Conservation (phyloP, 2,888 invertebrate genomes). For the Amphipyra berbera region DNA sequence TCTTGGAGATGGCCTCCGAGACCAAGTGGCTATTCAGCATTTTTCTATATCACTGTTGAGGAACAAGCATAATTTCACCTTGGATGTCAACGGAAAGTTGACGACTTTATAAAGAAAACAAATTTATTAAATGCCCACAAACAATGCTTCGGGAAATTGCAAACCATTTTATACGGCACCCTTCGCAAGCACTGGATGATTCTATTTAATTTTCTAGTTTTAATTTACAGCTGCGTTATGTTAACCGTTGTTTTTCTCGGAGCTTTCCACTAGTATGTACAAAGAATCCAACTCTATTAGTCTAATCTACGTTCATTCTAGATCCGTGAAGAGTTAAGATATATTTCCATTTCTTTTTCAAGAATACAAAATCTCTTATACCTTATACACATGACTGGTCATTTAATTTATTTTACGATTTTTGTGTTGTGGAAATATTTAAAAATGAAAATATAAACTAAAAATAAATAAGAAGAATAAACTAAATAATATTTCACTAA, state of each 20-base stretch:
- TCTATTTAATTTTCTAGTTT: background rate
- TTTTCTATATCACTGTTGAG: slow-evolving; percentile 73
- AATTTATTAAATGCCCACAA: background rate
- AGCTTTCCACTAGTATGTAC: slow-evolving; percentile 10
- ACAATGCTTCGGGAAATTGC: background rate
- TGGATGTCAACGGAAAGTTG: slow-evolving; percentile 10
- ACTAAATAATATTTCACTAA: no score
- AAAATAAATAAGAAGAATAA: no score
- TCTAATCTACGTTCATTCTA: background rate
- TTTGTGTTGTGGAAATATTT: no score
- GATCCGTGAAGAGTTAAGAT: no score
- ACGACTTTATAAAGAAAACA: background rate
- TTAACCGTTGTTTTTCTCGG: background rate
- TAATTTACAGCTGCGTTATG: slow-evolving; percentile 1
- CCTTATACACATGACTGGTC: no score
- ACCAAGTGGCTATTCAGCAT: slow-evolving; percentile 77
- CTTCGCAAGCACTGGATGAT: background rate
- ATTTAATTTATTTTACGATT: no score
- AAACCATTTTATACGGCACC: background rate
- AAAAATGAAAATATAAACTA: no score
- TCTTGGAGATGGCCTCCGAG: slow-evolving; percentile 69
- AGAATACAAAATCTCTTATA: no score
- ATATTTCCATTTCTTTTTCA: no score
- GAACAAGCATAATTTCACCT: slow-evolving; percentile 32
- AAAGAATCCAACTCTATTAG: slow-evolving; percentile 22